Conservation (phyloP, 2,113 vertebrate species). For the Varanus komodoensis region DNA sequence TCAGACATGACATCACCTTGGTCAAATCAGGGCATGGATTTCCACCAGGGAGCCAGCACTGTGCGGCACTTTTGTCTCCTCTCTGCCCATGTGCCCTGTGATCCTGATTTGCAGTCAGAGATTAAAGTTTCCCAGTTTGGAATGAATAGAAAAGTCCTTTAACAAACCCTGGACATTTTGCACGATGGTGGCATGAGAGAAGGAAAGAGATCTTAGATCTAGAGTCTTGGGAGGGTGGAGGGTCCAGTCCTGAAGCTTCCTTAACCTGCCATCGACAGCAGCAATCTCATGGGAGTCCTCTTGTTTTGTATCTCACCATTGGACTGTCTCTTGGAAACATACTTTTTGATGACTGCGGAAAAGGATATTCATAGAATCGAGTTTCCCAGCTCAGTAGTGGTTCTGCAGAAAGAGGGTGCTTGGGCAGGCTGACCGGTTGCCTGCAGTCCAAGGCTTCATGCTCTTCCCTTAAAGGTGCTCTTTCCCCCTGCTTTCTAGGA, state of each 20-base stretch:
- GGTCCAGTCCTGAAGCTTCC: too few relatives aligned
- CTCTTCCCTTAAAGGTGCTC: background rate
- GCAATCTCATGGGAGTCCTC: too few relatives aligned
- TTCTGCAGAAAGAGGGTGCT: background rate
- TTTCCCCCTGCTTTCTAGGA: constrained; percentile 77
- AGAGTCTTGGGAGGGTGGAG: too few relatives aligned
- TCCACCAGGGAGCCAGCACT: background rate
- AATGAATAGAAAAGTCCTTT: background rate
- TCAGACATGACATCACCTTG: background rate
- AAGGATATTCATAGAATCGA: background rate
- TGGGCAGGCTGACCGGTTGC: background rate
- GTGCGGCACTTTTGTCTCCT: too few relatives aligned
- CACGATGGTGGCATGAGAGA: background rate
- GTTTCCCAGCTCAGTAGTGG: background rate
- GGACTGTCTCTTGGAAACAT: background rate
- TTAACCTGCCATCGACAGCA: too few relatives aligned
- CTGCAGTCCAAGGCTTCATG: background rate
- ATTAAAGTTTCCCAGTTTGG: background rate
- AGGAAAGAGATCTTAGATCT: too few relatives aligned
- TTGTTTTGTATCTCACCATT: background rate
- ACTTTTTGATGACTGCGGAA: too few relatives aligned
- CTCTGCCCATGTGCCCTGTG: background rate
- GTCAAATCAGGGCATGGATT: background rate
- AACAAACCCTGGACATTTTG: background rate
- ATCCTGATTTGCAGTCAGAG: too few relatives aligned